Evolutionary conservation across 1,140 invertebrate species (phyloP), one percentile per base, ranked within the genome.

Genomic region (Sarcophaga peregrina): DNA sequence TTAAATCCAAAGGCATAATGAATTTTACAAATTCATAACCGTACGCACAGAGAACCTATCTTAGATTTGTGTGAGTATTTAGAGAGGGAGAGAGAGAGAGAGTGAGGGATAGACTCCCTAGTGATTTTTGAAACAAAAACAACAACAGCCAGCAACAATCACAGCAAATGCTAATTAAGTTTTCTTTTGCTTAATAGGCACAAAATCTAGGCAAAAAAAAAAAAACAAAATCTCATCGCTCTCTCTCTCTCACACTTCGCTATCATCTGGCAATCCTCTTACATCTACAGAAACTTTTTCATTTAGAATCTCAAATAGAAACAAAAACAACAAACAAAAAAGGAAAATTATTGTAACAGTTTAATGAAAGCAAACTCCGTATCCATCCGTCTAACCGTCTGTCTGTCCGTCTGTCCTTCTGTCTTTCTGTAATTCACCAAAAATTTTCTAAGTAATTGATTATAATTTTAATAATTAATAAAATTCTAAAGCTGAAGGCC

Each of bases 171-270:
- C 86, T 88, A 88, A 88, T 88, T 88, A 88, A 86, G 87, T 88
- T 88, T 74, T 37, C 15, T 88, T 76, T 46, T 76, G 74, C 74
- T 76, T 87, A 88, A 88, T 88, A 86, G 86, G 86, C 87, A 87
- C 84, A 88, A 88, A 88, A 72, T 54, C n/a, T 58, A 15, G 25
- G 11, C 78, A 58, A 58, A 54, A 80, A 80, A 4, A 58, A 58
- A 47, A 62, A 54, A 80, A 80, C 17, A 58, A 58, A 47, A 62
- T 11, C 15, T 7, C 58, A 62, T 7, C 15, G 58, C 20, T 62
- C 15, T 4, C n/a, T n/a, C n/a, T n/a, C n/a, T n/a, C n/a, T n/a
- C n/a, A n/a, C n/a, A n/a, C n/a, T n/a, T 7, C 15, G 58, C 20
- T 62, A 5, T 4, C 6, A 17, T 15, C 15, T 4, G 11, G 58